A percentile compares a stretch with the other conserved stretches of the same genome.
Evolutionary conservation across 1,140 invertebrate genomes (phyloP).

Genomic region (Apis dorsata): DNA sequence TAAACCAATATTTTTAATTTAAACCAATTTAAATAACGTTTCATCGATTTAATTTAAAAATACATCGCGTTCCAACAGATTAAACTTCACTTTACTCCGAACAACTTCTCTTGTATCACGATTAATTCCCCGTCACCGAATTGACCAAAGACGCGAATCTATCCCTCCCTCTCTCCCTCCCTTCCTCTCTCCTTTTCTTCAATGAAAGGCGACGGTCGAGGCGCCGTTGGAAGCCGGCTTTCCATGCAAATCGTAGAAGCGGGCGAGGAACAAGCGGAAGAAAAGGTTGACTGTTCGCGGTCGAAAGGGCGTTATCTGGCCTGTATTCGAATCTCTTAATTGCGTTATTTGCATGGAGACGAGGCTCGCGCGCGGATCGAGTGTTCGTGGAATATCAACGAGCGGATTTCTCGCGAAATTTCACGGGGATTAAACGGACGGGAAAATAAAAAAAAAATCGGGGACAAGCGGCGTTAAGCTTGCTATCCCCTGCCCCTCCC

Average conservation of each 20-base stretch:
- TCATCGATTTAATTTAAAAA: too few relatives aligned
- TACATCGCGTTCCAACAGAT: too few relatives aligned
- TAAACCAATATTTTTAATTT: too few relatives aligned
- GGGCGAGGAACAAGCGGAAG: neutral
- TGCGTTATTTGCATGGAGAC: constrained; percentile 63
- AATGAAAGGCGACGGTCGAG: neutral
- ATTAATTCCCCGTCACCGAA: neutral
- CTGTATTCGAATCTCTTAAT: constrained; percentile 68
- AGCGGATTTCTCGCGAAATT: constrained; percentile 24
- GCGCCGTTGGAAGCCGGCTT: neutral
- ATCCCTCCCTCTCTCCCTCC: too few relatives aligned
- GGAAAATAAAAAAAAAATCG: constrained; percentile 8
- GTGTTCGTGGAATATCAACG: constrained; percentile 25
- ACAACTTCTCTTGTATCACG: neutral
- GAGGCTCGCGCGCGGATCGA: neutral
- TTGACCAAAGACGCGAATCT: neutral
- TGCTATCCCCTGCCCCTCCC: neutral
- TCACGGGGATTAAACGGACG: constrained; percentile 36
- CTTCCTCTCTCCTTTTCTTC: too few relatives aligned
- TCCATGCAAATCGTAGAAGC: constrained; percentile 15
- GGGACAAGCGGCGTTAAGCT: constrained; percentile 25
- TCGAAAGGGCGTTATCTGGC: constrained; percentile 60
- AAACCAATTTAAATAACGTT: too few relatives aligned
- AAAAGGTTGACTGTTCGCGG: constrained; percentile 31
- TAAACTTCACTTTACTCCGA: too few relatives aligned